Evolutionary conservation across 2,888 invertebrate genomes (phyloP), one percentile per base, ranked within the genome.

Genomic region (Scaptomyza parva): DNA sequence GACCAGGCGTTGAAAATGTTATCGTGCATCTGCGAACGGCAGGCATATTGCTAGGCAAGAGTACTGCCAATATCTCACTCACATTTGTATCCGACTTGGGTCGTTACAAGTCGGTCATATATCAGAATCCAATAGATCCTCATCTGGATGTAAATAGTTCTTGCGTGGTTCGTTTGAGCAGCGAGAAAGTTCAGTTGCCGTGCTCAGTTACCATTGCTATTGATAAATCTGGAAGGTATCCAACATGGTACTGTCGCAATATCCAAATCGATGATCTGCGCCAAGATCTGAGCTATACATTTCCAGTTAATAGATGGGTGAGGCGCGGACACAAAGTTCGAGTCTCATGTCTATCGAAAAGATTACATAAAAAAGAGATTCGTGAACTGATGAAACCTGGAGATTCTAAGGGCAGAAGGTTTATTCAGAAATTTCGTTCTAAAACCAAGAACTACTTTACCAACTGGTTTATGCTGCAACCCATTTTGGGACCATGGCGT

Each of bases 401-500:
- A 8, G n/a, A n/a, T n/a, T n/a, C n/a, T n/a, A 3, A n/a, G 0
- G 17, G 17, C 1, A 12, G 24, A 12, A n/a, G 3, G 6, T 54
- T 55, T 4, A 9, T 30, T 8, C 11, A 2, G 0, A 12, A 14
- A 2, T 53, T 66, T 50, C 48, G 30, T 14, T 39, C 17, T 17
- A 45, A 35, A 8, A 48, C 9, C 14, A 30, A 57, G 6, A 7
- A 52, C 0, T 58, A 57, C 35, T 76, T 53, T 3, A 52, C 40
- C 7, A 68, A 71, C 41, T 75, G 71, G 71, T 75, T 58, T 24
- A n/a, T 63, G 47, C 5, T 71, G 37, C 75, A 75, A 11, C 75
- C 74, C 1, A 6, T 74, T 33, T 14, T 63, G n/a, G 74, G 75
- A 9, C 61, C 76, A 11, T 59, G 60, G 54, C 75, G 63, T 0